Conservation (phyloP, 1,140 invertebrate species). For the Leptopilina boulardi region DNA sequence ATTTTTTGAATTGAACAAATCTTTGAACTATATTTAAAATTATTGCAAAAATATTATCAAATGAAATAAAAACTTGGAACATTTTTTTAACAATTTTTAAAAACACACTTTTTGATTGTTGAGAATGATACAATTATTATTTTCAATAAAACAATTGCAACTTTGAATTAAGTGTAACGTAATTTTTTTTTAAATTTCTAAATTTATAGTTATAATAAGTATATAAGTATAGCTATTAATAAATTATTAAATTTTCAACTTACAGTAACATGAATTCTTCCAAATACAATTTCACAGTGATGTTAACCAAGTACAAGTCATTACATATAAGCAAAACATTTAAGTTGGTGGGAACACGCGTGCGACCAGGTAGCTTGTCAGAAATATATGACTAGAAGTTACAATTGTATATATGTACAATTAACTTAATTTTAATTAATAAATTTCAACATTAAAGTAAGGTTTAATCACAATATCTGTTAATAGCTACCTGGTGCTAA, state of each 20-base stretch:
- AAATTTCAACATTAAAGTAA: background rate
- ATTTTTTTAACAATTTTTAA: too few relatives aligned
- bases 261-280: conserved; percentile 25
- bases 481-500: background rate
- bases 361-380: conserved; percentile 6
- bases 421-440: background rate
- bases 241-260: background rate
- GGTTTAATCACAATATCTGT: background rate
- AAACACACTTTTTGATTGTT: too few relatives aligned
- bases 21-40: too few relatives aligned
- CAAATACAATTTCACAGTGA: background rate
- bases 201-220: background rate
- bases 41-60: too few relatives aligned
- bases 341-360: background rate
- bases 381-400: background rate
- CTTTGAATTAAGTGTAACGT: too few relatives aligned
- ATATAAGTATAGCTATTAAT: background rate
- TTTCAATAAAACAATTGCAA: too few relatives aligned
- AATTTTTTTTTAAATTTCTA: too few relatives aligned
- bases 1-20: too few relatives aligned
- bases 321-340: conserved; percentile 1
- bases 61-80: too few relatives aligned
- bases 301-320: background rate
- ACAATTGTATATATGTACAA: background rate
- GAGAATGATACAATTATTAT: too few relatives aligned